Conservation (phyloP, 2,797 vertebrate species). For the Basileuterus tristriatus region DNA sequence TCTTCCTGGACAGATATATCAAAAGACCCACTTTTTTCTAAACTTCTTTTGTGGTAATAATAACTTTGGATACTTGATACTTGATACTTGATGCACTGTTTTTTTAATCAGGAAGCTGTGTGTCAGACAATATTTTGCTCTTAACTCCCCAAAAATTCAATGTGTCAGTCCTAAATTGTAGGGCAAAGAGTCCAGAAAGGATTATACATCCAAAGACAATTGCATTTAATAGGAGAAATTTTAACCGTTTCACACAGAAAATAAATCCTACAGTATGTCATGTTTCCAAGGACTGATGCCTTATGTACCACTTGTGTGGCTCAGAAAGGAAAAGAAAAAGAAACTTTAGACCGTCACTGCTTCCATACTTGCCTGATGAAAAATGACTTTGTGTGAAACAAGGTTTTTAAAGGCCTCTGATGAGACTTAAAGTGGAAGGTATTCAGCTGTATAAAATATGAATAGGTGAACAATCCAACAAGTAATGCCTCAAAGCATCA, state of each 20-base stretch:
- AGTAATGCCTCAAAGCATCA: conserved; percentile 49
- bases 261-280: neutral
- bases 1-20: neutral
- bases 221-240: neutral
- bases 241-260: neutral
- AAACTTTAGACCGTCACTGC: neutral
- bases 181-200: neutral
- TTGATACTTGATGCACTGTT: neutral
- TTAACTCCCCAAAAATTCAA: neutral
- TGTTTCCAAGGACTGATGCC: neutral
- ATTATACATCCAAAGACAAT: neutral
- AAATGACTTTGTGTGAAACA: conserved; percentile 42
- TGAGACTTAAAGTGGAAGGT: conserved; percentile 58
- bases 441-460: conserved; percentile 67
- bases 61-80: neutral
- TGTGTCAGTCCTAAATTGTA: neutral
- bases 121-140: neutral
- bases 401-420: conserved; percentile 61
- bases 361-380: conserved; percentile 7
- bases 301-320: neutral
- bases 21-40: accelerated
- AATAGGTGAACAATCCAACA: conserved; percentile 60
- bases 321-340: neutral
- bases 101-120: neutral
- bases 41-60: neutral